Percentiles rank a stretch among this genome's conserved stretches.
Conservation (phyloP, 2,888 invertebrate genomes). For the Hyles lineata region DNA sequence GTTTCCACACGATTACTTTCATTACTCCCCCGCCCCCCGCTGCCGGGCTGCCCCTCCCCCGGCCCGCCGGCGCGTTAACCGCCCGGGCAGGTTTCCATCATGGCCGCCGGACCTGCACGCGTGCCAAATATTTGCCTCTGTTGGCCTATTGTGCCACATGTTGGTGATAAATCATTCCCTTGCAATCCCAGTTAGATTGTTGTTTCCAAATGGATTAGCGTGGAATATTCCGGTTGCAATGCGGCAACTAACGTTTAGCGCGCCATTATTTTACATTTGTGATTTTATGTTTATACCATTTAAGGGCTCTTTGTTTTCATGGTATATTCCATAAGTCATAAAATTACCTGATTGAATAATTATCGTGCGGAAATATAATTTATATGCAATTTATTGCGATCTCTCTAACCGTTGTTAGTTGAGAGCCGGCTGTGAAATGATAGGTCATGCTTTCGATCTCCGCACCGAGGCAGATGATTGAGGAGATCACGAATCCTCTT, state of each 20-base stretch:
- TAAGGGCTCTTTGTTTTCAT: background rate
- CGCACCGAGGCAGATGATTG: too few relatives aligned
- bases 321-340: background rate
- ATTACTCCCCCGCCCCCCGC: conserved; percentile 37
- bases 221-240: background rate
- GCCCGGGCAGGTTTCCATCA: conserved; percentile 35
- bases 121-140: conserved; percentile 40
- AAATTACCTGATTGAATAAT: too few relatives aligned
- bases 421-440: too few relatives aligned
- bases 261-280: background rate
- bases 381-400: too few relatives aligned
- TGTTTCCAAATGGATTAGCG: conserved; percentile 15
- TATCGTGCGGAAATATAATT: too few relatives aligned
- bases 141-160: conserved; percentile 37
- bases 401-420: too few relatives aligned
- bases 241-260: background rate
- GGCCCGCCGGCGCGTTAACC: conserved; percentile 37
- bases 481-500: too few relatives aligned
- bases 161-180: conserved; percentile 41
- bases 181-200: conserved; percentile 15
- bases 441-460: too few relatives aligned
- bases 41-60: conserved; percentile 35
- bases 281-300: background rate
- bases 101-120: conserved; percentile 40
- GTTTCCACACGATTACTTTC: conserved; percentile 42